phyloP scores from a whole-genome alignment of 2,888 invertebrate genomes.

The Cheilosia urbana region DNA sequence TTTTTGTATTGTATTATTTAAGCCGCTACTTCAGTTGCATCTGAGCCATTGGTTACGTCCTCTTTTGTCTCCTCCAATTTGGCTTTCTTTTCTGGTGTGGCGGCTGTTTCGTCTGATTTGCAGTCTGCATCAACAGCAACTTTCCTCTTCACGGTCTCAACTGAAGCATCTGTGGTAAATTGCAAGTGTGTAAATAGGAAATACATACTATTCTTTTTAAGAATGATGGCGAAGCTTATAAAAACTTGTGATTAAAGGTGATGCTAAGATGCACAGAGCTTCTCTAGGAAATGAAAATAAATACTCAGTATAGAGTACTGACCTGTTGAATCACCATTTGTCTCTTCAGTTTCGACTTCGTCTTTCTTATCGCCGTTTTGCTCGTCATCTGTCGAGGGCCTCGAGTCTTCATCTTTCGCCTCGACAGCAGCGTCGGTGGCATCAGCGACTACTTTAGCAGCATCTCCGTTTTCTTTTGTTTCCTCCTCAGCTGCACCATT shows the following conservation, averaged over 20 bases:
- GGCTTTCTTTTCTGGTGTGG: conserved; percentile 84
- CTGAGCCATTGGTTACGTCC: conserved; percentile 83
- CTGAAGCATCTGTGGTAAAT: conserved; percentile 78
- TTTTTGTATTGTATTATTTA: conserved; percentile 79
- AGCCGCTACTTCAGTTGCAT: conserved; percentile 84
- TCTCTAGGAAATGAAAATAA: background rate
- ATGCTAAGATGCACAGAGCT: too few relatives aligned
- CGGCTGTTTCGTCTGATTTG: conserved; percentile 82
- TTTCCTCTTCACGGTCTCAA: conserved; percentile 84
- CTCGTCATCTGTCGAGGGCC: conserved; percentile 75
- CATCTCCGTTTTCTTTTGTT: conserved; percentile 80
- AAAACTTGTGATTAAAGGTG: too few relatives aligned
- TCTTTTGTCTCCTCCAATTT: conserved; percentile 83
- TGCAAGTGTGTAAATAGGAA: background rate
- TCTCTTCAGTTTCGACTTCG: conserved; percentile 77
- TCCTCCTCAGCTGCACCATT: conserved; percentile 79
- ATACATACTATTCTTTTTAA: background rate
- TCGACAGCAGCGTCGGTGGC: conserved; percentile 78
- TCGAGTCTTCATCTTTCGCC: conserved; percentile 79
- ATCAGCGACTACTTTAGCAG: conserved; percentile 77
- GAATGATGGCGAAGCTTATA: too few relatives aligned
- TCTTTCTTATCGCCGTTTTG: conserved; percentile 77
- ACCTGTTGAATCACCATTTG: conserved; percentile 83
- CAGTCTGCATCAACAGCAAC: conserved; percentile 79
- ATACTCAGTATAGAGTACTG: conserved; percentile 35